Conservation (phyloP, 2,888 invertebrate genomes). For the Blastobasis adustella region DNA sequence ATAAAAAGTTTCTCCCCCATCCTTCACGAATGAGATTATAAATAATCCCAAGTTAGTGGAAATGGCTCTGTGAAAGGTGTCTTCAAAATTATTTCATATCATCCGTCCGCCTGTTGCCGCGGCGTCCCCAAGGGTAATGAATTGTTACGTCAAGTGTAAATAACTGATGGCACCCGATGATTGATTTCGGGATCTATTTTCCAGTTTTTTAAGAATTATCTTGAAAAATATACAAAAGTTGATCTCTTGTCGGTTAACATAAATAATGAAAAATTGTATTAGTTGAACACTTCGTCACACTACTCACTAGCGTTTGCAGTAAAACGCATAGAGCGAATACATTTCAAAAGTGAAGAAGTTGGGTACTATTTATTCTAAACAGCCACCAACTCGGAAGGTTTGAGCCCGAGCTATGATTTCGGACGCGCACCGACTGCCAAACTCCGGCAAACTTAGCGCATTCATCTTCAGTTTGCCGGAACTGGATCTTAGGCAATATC, state of each 20-base stretch:
- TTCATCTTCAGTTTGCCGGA: neutral
- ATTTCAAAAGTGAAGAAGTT: too few relatives aligned
- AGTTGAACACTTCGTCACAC: too few relatives aligned
- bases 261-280: too few relatives aligned
- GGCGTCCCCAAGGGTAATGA: conserved; percentile 14
- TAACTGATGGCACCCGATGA: conserved; percentile 14
- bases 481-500: too few relatives aligned
- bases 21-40: conserved; percentile 25
- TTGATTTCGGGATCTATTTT: conserved; percentile 2
- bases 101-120: conserved; percentile 19
- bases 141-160: conserved; percentile 19
- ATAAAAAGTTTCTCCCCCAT: conserved; percentile 30
- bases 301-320: too few relatives aligned
- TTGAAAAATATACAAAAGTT: neutral
- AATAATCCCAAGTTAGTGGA: conserved; percentile 27
- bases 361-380: too few relatives aligned
- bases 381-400: too few relatives aligned
- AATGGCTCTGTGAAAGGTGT: conserved; percentile 28
- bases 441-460: neutral
- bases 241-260: too few relatives aligned
- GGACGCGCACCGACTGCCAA: too few relatives aligned
- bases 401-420: too few relatives aligned
- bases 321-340: too few relatives aligned
- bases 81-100: conserved; percentile 24
- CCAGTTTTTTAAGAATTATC: neutral